phyloP scores from a whole-genome alignment of 2,888 invertebrate genomes.

The Agriotes lineatus region DNA sequence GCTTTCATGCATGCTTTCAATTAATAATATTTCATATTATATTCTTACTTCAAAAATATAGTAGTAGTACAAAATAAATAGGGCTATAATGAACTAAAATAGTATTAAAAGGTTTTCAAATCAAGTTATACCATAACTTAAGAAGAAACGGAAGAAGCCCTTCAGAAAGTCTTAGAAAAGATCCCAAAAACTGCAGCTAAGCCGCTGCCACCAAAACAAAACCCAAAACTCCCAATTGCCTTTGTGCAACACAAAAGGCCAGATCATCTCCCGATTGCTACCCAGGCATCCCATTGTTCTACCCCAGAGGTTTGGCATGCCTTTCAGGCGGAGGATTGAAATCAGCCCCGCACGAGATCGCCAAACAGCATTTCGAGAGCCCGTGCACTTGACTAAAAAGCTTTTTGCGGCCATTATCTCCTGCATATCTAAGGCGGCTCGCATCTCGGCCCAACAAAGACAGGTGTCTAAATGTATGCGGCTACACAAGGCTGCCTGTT shows the following conservation, averaged over 20 bases:
- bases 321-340: constrained; percentile 16
- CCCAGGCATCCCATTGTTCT: constrained; percentile 31
- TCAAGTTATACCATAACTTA: too few relatives aligned
- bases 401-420: constrained; percentile 44
- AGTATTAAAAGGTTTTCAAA: too few relatives aligned
- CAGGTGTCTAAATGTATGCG: constrained; percentile 49
- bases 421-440: constrained; percentile 45
- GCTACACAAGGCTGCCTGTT: constrained; percentile 40
- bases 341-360: neutral
- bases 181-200: too few relatives aligned
- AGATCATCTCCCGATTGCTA: constrained; percentile 27
- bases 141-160: too few relatives aligned
- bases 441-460: constrained; percentile 40
- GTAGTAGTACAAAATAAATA: too few relatives aligned
- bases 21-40: too few relatives aligned
- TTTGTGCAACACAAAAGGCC: constrained; percentile 3
- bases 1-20: too few relatives aligned
- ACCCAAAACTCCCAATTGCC: too few relatives aligned
- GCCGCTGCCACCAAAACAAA: too few relatives aligned
- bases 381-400: constrained; percentile 38
- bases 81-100: too few relatives aligned
- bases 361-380: constrained; percentile 4
- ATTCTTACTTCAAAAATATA: too few relatives aligned
- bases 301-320: constrained; percentile 22
- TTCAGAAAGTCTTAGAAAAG: too few relatives aligned